Conservation (phyloP, 2,113 vertebrate genomes). For the Apteryx owenii region DNA sequence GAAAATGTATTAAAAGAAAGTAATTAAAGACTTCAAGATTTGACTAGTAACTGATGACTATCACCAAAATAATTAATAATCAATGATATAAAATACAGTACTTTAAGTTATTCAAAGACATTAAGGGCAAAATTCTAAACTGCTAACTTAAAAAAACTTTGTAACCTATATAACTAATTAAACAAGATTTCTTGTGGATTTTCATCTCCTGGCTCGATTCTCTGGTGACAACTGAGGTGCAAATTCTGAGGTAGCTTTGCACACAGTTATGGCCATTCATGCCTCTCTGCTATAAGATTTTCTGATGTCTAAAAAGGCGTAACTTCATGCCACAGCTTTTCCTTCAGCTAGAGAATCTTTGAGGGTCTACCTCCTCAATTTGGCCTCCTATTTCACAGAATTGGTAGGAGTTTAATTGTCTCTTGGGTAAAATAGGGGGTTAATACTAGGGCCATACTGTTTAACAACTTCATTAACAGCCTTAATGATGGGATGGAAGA, state of each 20-base stretch:
- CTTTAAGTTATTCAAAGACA: background rate
- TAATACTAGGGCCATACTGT: accelerated
- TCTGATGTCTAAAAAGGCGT: background rate
- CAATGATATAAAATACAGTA: background rate
- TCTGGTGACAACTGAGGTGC: background rate
- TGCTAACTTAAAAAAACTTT: background rate
- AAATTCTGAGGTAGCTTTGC: background rate
- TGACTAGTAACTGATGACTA: background rate
- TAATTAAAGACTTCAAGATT: background rate
- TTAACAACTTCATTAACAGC: background rate
- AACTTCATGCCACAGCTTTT: background rate
- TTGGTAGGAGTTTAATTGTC: background rate
- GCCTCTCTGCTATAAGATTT: background rate
- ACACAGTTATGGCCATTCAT: background rate
- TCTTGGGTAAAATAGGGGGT: background rate
- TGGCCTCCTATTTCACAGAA: background rate
- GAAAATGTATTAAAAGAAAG: background rate
- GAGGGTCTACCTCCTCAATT: background rate
- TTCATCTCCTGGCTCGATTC: background rate
- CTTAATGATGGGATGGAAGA: background rate
- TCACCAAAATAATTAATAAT: background rate
- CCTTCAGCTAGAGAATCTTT: background rate
- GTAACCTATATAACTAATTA: background rate
- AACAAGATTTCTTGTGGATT: background rate
- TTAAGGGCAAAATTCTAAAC: background rate